Percentiles rank a stretch among this genome's conserved stretches.
These are phyloP conservation scores for Agapostemon virescens DNA, from an alignment of 2,888 invertebrate species.

Conservation along the genomic window DNA sequence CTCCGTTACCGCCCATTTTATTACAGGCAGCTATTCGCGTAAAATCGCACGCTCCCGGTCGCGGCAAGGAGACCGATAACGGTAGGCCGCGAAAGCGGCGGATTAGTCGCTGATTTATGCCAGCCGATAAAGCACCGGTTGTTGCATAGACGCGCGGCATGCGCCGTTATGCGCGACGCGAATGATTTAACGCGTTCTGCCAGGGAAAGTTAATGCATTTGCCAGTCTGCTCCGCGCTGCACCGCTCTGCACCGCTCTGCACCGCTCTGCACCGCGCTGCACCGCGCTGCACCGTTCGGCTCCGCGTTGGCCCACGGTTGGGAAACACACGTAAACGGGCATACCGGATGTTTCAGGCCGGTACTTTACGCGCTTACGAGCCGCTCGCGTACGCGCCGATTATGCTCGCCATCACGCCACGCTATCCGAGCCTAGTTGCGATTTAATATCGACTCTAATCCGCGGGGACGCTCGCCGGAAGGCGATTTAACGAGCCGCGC, in stretches of 20 bases:
- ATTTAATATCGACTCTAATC: slow-evolving; percentile 60
- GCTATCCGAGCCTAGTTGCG: slow-evolving; percentile 40
- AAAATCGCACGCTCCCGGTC: not conserved
- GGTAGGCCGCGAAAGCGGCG: slow-evolving; percentile 48
- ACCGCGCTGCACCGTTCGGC: not conserved
- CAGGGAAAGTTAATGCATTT: slow-evolving; percentile 48
- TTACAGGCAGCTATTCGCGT: not conserved
- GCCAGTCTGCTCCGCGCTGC: not conserved
- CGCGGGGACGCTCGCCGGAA: slow-evolving; percentile 41
- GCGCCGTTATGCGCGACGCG: slow-evolving; percentile 33
- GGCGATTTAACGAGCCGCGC: slow-evolving; percentile 34
- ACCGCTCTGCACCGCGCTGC: not conserved
- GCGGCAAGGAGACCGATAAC: slow-evolving; percentile 30
- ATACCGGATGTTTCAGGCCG: slow-evolving; percentile 36
- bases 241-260: not conserved
- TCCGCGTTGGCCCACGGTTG: not conserved
- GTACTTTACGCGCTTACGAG: slow-evolving; percentile 44
- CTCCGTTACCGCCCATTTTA: not conserved
- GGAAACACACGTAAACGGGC: slow-evolving; percentile 26
- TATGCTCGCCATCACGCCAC: slow-evolving; percentile 52
- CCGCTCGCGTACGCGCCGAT: slow-evolving; percentile 38
- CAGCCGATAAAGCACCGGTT: slow-evolving; percentile 66
- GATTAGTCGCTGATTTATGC: slow-evolving; percentile 71
- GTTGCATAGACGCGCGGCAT: slow-evolving; percentile 39
- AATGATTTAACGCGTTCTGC: slow-evolving; percentile 61